Conservation (phyloP, 1,140 invertebrate genomes). For the silkworm (Bombyx mori) region ASM3026992v2 NC_085107.1:7397501-7398000, state of each 20-base stretch:
- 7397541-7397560: slow-evolving; percentile 59
- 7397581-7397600: too few species aligned
- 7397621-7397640: too few species aligned
- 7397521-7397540: slow-evolving; percentile 66
- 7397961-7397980: slow-evolving; percentile 65
- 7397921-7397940: slow-evolving; percentile 52
- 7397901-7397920: slow-evolving; percentile 60
- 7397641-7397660: too few species aligned
- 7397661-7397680: too few species aligned
- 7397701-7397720: too few species aligned
- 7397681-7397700: too few species aligned
- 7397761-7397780: neutral
- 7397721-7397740: too few species aligned
- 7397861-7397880: slow-evolving; percentile 1
- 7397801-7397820: neutral
- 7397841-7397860: slow-evolving; percentile 16
- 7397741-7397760: too few species aligned
- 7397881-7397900: slow-evolving; percentile 39
- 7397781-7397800: neutral
- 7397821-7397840: slow-evolving; percentile 23
- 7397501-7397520: slow-evolving; percentile 57
- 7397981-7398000: slow-evolving; percentile 71
- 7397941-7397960: slow-evolving; percentile 66
- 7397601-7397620: too few species aligned
- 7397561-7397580: slow-evolving; percentile 1